Base-by-base conservation (phyloP, 2,797 vertebrate genomes). In the Paratrypauchen microcephalus region DNA sequence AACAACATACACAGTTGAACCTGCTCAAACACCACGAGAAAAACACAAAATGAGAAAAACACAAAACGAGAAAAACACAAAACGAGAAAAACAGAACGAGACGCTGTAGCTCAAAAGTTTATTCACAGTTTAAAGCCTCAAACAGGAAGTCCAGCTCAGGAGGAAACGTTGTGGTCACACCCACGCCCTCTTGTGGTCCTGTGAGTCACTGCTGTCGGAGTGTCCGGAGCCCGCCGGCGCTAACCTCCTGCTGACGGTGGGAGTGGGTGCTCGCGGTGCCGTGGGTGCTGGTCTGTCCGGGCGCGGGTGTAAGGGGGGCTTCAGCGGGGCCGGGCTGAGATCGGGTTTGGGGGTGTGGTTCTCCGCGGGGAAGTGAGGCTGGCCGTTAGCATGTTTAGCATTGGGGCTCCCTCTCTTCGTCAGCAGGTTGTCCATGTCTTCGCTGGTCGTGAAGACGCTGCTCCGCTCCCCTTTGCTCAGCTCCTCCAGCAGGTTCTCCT, bases 171-270 rank as follows among this genome's bases (percentile, higher is more conserved):
- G 5, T 32, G 30, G 5, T 32, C 30, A 21, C 9, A 96, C 95
- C 95, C 95, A 96, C 0, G 93, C 95, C 73, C 89, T 94, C 68
- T 87, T 93, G 68, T 61, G 59, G 32, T 94, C 84, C 68, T 76
- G 90, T 48, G 83, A 70, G 21, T 88, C 87, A 0, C 88, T 82
- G 0, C 76, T 81, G 13, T 88, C 82, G 9, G 89, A 90, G 23
- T 78, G 64, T 8, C 83, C 73, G 0, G 69, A 72, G 65, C 41
- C 65, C 19, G 69, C 79, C 8, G 69, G 78, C 8, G 70, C 78
- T 21, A 62, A 70, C 69, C 86, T 63, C 59, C 69, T 86, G 68
- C 39, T 70, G 21, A 66, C 76, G 36, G 70, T 24, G 3, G 54
- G 68, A 11, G 81, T 66, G 19, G 84, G 81, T 16, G 23, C 59